Evolutionary conservation across 2,888 invertebrate species (phyloP).

Genomic region (Bruchidius siliquastri): DNA sequence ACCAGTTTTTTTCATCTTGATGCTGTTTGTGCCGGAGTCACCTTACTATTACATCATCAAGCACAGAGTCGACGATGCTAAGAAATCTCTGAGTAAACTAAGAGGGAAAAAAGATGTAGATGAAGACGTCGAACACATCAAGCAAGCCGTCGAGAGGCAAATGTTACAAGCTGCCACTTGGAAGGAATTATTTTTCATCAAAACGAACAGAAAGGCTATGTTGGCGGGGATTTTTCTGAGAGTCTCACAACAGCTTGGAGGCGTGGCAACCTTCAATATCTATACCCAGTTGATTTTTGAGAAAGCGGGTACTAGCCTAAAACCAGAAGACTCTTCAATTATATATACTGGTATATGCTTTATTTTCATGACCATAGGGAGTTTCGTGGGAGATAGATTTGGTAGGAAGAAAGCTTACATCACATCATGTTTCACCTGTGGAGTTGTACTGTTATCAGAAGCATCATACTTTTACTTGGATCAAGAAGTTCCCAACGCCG

Average conservation of each 20-base stretch:
- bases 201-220: conserved; percentile 34
- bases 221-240: conserved; percentile 31
- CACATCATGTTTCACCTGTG: conserved; percentile 25
- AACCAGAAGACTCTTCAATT: conserved; percentile 18
- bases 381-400: conserved; percentile 27
- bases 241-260: conserved; percentile 35
- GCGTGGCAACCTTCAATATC: conserved; percentile 30
- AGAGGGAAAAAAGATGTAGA: conserved; percentile 30
- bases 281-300: conserved; percentile 38
- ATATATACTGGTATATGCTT: conserved; percentile 21
- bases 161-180: conserved; percentile 36
- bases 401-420: conserved; percentile 29
- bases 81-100: conserved; percentile 22
- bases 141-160: conserved; percentile 33
- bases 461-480: conserved; percentile 31
- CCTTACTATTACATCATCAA: conserved; percentile 36
- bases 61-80: conserved; percentile 26
- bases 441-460: conserved; percentile 14
- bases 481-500: conserved; percentile 20
- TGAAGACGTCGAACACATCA: conserved; percentile 27
- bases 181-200: conserved; percentile 33
- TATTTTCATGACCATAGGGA: conserved; percentile 24
- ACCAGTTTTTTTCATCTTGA: conserved; percentile 52
- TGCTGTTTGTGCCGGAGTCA: conserved; percentile 59
- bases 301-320: conserved; percentile 33